Evolutionary conservation across 2,113 vertebrate species (phyloP).

Genomic region (Marcusenius ussheri): DNA sequence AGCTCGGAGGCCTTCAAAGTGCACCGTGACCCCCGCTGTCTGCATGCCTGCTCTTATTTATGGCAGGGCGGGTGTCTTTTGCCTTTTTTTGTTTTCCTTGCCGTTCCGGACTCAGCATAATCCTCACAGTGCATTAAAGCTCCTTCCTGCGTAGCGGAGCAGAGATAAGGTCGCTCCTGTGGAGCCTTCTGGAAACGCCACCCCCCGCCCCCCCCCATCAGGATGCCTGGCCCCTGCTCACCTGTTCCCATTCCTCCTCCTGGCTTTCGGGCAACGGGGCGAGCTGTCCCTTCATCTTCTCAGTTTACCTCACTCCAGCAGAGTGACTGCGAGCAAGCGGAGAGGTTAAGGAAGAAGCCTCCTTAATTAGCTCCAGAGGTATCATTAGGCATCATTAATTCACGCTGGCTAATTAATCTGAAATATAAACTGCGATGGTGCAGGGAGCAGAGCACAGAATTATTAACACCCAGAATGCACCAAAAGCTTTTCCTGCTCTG

Average conservation of each 20-base stretch:
- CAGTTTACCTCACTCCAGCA: not conserved
- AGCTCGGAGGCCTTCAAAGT: not conserved
- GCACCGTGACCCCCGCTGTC: not conserved
- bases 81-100: not conserved
- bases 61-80: not conserved
- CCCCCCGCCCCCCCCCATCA: not conserved
- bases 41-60: not conserved
- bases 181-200: slow-evolving; percentile 5
- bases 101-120: slow-evolving; percentile 22
- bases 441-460: slow-evolving; percentile 21
- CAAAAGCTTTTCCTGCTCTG: not conserved
- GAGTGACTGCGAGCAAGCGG: slow-evolving; percentile 48
- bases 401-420: slow-evolving; percentile 59
- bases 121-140: slow-evolving; percentile 29
- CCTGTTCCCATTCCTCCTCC: not conserved
- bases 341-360: slow-evolving; percentile 60
- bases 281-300: not conserved
- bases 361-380: slow-evolving; percentile 62
- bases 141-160: not conserved
- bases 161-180: slow-evolving; percentile 23
- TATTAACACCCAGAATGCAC: not conserved
- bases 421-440: slow-evolving; percentile 47
- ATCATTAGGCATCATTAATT: slow-evolving; percentile 61
- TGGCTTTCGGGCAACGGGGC: not conserved
- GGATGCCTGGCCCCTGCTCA: not conserved